These are phyloP conservation scores for Atrichornis clamosus DNA, from an alignment of 2,113 vertebrate species.

Conservation along the genomic window DNA sequence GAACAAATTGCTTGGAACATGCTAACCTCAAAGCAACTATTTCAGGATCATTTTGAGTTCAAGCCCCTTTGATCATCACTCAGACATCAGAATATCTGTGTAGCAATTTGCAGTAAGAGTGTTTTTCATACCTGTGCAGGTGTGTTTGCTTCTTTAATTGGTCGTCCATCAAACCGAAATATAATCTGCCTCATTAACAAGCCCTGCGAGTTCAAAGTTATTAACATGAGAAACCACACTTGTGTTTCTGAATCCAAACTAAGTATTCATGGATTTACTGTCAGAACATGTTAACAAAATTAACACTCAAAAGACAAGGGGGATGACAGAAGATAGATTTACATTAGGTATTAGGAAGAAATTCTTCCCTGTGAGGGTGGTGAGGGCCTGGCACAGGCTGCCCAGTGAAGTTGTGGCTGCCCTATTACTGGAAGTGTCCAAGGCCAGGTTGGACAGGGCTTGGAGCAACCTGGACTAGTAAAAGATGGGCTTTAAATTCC, in stretches of 20 bases:
- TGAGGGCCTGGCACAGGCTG: accelerated
- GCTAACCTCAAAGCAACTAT: not conserved
- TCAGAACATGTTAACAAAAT: not conserved
- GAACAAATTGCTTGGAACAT: not conserved
- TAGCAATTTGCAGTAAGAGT: not conserved
- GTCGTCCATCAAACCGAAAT: constrained; percentile 94
- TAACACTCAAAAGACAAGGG: not conserved
- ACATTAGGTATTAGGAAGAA: not conserved
- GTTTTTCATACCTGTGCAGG: constrained; percentile 85
- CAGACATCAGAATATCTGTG: not conserved
- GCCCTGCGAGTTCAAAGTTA: constrained; percentile 72
- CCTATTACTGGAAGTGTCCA: not conserved
- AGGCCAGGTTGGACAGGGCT: accelerated
- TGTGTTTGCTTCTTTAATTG: constrained; percentile 90
- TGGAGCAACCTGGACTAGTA: not conserved
- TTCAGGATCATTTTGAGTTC: not conserved
- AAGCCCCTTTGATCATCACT: not conserved
- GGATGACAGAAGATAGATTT: not conserved
- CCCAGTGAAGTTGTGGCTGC: not conserved
- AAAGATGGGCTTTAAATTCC: not conserved
- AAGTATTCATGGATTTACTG: not conserved
- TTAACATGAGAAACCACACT: not conserved
- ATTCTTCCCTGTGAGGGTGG: not conserved
- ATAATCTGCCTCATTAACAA: constrained; percentile 89
- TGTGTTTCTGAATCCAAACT: not conserved